Percentiles rank a stretch among this genome's conserved stretches.
phyloP scores from a whole-genome alignment of 2,888 invertebrate species.

The Calephelis perditalis region DNA sequence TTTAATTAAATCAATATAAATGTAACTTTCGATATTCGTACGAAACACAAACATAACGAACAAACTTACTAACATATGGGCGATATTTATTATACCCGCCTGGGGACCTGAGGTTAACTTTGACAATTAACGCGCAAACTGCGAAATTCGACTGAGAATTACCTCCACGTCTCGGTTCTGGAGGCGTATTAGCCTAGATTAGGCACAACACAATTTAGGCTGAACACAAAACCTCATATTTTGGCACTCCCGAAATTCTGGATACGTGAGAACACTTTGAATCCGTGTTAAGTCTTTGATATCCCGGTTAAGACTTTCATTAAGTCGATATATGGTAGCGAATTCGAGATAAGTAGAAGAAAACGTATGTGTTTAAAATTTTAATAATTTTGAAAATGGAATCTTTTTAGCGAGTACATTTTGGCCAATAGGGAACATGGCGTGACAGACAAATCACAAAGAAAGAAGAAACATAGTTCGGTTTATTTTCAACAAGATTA shows the following conservation, averaged over 20 bases:
- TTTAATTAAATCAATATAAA: slow-evolving; percentile 7
- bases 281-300: slow-evolving; percentile 16
- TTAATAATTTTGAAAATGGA: too few relatives aligned
- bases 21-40: slow-evolving; percentile 6
- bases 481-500: too few relatives aligned
- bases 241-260: slow-evolving; percentile 19
- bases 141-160: slow-evolving; percentile 51
- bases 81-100: slow-evolving; percentile 36
- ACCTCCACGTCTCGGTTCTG: slow-evolving; percentile 36
- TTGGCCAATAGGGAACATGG: too few relatives aligned
- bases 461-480: too few relatives aligned
- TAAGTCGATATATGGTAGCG: slow-evolving; percentile 6
- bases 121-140: slow-evolving; percentile 52
- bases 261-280: slow-evolving; percentile 15
- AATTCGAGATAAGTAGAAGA: too few relatives aligned
- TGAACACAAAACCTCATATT: slow-evolving; percentile 29
- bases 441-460: too few relatives aligned
- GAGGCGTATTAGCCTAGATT: slow-evolving; percentile 31
- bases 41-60: slow-evolving; percentile 33
- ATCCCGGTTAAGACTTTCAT: slow-evolving; percentile 10
- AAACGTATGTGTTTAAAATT: too few relatives aligned
- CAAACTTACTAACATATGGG: slow-evolving; percentile 38
- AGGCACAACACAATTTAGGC: slow-evolving; percentile 32
- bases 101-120: slow-evolving; percentile 41
- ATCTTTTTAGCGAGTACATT: too few relatives aligned